Base-by-base conservation (phyloP, 2,113 vertebrate genomes). In the Tringa solitaria region DNA sequence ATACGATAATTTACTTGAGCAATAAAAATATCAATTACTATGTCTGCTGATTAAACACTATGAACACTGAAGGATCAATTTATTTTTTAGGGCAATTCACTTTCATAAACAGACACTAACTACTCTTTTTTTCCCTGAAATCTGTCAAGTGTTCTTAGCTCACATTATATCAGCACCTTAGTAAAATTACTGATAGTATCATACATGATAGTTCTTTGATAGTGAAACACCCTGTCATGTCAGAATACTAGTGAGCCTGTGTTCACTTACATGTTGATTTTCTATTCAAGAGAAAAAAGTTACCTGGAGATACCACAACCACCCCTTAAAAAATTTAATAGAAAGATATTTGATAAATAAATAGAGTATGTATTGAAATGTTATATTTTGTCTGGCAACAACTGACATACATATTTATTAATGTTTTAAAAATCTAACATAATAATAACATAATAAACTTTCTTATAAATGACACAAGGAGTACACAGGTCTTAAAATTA, bases 1-100 rank as follows among this genome's bases (percentile, higher is more conserved):
- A 85, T 59, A 87, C 16, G 41, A 53, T 93, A 59, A 96, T 79
- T 91, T 46, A 50, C 32, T 88, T 84, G 67, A 61, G 60, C 57
- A 87, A 76, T 90, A 84, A 95, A 94, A 13, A 35, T 63, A 95
- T 91, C 78, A 88, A 81, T 97, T 96, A 86, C 96, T 97, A 79
- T 94, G 12, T 69, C 72, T 95, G 53, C 50, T 23, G 6, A 97
- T 97, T 97, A 95, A 96, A 91, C 43, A 65, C 19, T 73, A 75
- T 72, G 53, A 94, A 53, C 48, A 94, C 75, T 89, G 56, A 96
- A 95, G 24, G 97, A 94, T 97, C 83, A 91, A 74, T 90, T 97
- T 97, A 70, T 92, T 90, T 96, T 96, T 94, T 70, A 91, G 61
- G 57, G 50, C 35, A 94, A 93, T 87, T 97, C 82, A 43, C 87